phyloP scores from a whole-genome alignment of 2,888 invertebrate species.

The Oligia fasciuncula region DNA sequence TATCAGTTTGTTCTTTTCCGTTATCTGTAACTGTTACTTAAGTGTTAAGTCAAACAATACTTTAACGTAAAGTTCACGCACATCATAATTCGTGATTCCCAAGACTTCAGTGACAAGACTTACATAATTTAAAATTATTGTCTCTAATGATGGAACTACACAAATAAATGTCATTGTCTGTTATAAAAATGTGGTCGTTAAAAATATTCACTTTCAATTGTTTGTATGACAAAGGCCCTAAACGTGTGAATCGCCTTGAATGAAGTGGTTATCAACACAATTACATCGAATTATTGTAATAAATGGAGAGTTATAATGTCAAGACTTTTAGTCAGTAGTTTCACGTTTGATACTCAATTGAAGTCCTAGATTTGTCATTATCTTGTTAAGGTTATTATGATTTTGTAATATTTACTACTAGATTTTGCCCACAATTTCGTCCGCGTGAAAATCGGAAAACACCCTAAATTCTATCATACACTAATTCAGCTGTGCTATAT shows the following conservation, averaged over 20 bases:
- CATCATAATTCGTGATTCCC: slow-evolving; percentile 36
- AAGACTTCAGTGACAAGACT: slow-evolving; percentile 49
- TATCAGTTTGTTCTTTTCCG: slow-evolving; percentile 6
- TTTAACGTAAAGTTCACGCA: slow-evolving; percentile 25
- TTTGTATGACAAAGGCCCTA: slow-evolving; percentile 72
- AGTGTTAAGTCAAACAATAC: slow-evolving; percentile 42
- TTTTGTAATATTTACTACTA: neutral
- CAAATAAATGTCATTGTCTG: slow-evolving; percentile 64
- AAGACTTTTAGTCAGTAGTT: slow-evolving; percentile 50
- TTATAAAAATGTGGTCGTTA: slow-evolving; percentile 59
- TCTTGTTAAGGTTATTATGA: neutral
- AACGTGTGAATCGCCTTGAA: slow-evolving; percentile 80
- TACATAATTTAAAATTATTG: slow-evolving; percentile 60
- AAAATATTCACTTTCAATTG: slow-evolving; percentile 69
- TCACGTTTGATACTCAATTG: slow-evolving; percentile 1
- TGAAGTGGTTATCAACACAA: slow-evolving; percentile 64
- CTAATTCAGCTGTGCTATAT: neutral
- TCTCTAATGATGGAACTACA: slow-evolving; percentile 58
- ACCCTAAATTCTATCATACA: neutral
- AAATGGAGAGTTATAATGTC: slow-evolving; percentile 58
- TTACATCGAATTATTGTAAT: slow-evolving; percentile 62
- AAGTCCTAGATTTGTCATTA: neutral
- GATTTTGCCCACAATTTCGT: neutral
- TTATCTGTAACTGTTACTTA: slow-evolving; percentile 51
- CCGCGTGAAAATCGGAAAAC: neutral